Evolutionary conservation across 2,113 vertebrate species (phyloP).

Genomic region (Canis aureus): DNA sequence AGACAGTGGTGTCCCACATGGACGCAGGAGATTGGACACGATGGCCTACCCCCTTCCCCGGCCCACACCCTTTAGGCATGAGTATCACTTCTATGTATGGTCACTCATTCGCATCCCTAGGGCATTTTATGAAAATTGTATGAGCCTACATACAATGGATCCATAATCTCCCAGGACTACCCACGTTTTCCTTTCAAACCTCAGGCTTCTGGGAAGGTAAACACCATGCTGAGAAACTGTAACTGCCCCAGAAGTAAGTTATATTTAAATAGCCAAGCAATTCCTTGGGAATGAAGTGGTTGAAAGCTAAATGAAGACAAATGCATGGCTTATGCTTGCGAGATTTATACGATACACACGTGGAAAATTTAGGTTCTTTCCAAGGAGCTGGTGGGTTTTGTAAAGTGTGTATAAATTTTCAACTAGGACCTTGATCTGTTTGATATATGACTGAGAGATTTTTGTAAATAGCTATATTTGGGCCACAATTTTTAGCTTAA

Average conservation of each 20-base stretch:
- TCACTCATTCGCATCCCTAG: neutral
- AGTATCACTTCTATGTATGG: neutral
- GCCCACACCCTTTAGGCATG: neutral
- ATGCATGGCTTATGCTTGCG: neutral
- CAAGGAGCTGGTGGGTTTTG: conserved; percentile 24
- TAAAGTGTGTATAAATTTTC: conserved; percentile 6
- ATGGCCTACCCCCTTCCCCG: neutral
- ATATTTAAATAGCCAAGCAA: conserved; percentile 42
- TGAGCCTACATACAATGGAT: neutral
- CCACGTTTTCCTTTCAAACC: neutral
- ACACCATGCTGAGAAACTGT: neutral
- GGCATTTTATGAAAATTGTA: neutral
- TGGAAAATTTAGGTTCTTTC: conserved; percentile 41
- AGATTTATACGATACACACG: neutral
- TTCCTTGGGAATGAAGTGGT: conserved; percentile 29
- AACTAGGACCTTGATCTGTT: neutral
- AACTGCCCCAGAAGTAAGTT: neutral
- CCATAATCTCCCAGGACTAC: neutral
- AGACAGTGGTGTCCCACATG: too few species aligned
- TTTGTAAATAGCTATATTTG: conserved; percentile 35
- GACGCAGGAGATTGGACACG: neutral
- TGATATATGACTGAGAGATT: neutral
- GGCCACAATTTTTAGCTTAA: neutral
- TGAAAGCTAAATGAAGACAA: conserved; percentile 60
- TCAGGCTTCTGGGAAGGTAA: conserved; percentile 41